Evolutionary conservation across 2,113 vertebrate genomes (phyloP), one percentile per base, ranked within the genome.

Genomic region (Nannobrachium achirus): DNA sequence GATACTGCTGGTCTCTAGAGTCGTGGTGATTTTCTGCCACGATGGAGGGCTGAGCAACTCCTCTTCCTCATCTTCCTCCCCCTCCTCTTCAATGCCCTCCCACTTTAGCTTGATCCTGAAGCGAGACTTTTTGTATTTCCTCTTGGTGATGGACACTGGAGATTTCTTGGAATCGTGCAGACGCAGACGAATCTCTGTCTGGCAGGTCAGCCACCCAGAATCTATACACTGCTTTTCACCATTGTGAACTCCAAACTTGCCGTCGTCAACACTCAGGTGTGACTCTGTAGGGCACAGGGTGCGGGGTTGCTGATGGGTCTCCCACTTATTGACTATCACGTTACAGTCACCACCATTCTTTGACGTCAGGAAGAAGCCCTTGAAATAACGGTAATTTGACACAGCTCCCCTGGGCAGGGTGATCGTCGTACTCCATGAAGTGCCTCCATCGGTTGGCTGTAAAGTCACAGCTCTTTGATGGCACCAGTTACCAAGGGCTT

Each of bases 291-390:
- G 95, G 91, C 92, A 96, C 94, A 99, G 94, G 91, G 93, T 94
- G 94, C 98, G 95, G 91, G 97, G 95, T 74, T 94, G 95, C 82
- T 94, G 97, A 96, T 98, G 97, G 93, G 95, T 99, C 96, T 99
- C 98, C 98, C 98, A 99, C 94, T 91, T 94, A 95, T 93, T 96
- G 95, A 99, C 92, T 95, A 99, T 95, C 93, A 98, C 97, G 94
- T 98, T 96, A 87, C 94, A 94, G 91, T 89, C 93, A 91, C 93
- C 93, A 91, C 93, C 94, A 90, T 88, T 97, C 98, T 99, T 97
- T 45, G 96, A 90, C 84, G 97, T 93, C 74, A 98, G 74, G 86
- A 97, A 94, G 88, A 89, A 94, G 51, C 96, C 97, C 89, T 91
- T 97, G 82, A 98, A 96, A 83, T 98, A 99, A n/a, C 97, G 95